Evolutionary conservation across 2,888 invertebrate genomes (phyloP).

Genomic region (Hydropsyche betteni): DNA sequence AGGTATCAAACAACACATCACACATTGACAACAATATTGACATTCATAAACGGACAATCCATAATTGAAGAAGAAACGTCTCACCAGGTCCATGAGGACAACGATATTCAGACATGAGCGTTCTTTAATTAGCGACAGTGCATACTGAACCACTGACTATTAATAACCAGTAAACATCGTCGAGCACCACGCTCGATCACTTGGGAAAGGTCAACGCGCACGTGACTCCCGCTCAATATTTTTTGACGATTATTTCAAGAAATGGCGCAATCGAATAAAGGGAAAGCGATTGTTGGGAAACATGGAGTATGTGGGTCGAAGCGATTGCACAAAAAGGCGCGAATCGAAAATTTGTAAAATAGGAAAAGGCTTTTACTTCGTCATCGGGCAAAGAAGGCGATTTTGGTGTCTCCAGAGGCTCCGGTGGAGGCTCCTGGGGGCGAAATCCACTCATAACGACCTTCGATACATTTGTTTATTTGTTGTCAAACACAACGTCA

Average conservation of each 20-base stretch:
- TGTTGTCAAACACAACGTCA: slow-evolving; percentile 27
- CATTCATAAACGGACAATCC: too few relatives aligned
- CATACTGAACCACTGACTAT: slow-evolving; percentile 46
- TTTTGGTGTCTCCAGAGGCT: not conserved
- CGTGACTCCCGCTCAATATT: not conserved
- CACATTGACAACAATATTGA: too few relatives aligned
- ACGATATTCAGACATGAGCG: slow-evolving; percentile 6
- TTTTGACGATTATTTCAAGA: not conserved
- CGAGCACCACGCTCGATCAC: slow-evolving; percentile 6
- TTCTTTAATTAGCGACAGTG: slow-evolving; percentile 32
- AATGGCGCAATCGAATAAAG: too few relatives aligned
- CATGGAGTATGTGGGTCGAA: too few relatives aligned
- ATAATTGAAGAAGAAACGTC: not conserved
- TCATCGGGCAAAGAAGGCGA: not conserved
- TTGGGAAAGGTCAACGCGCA: slow-evolving; percentile 22
- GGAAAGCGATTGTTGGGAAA: too few relatives aligned
- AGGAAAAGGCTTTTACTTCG: not conserved
- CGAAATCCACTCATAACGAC: not conserved
- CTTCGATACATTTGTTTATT: slow-evolving; percentile 18
- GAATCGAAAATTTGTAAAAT: not conserved
- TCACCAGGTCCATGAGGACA: slow-evolving; percentile 36
- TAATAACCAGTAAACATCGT: slow-evolving; percentile 49
- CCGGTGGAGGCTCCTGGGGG: not conserved
- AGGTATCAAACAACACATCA: too few relatives aligned
- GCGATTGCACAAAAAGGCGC: too few relatives aligned